Evolutionary conservation across 2,113 vertebrate species (phyloP).

Genomic region (Gallinago undulata): DNA sequence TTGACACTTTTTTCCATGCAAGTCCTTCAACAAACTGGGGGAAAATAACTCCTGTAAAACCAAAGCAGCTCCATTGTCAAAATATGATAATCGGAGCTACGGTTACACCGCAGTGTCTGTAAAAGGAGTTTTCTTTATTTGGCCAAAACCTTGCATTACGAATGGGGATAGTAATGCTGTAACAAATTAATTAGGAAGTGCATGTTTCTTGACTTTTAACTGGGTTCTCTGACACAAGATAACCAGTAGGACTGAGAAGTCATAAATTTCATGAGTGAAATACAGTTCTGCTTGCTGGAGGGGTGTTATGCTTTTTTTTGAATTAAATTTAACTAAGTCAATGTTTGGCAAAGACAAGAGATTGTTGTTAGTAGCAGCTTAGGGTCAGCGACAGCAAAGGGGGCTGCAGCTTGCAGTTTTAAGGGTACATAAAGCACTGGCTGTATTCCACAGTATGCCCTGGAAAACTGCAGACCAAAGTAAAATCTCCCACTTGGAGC

Average conservation of each 20-base stretch:
- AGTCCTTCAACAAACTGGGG: neutral
- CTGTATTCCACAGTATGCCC: constrained; percentile 30
- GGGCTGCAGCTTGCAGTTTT: constrained; percentile 61
- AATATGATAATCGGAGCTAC: neutral
- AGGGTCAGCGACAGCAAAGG: constrained; percentile 36
- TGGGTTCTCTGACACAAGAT: neutral
- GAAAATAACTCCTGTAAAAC: neutral
- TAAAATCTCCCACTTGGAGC: constrained; percentile 68
- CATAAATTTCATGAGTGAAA: constrained; percentile 45
- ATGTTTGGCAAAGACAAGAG: neutral
- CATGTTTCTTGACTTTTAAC: constrained; percentile 6
- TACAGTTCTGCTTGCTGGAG: constrained; percentile 28
- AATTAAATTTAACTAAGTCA: constrained; percentile 12
- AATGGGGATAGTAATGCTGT: neutral
- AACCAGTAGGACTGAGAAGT: neutral
- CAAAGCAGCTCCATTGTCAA: neutral
- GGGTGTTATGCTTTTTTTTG: neutral
- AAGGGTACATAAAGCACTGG: constrained; percentile 68
- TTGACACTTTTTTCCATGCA: neutral
- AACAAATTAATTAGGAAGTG: constrained; percentile 58
- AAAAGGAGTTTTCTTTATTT: neutral
- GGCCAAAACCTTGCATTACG: neutral
- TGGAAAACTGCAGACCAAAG: constrained; percentile 60
- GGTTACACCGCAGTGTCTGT: neutral
- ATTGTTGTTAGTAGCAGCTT: constrained; percentile 24